phyloP scores from a whole-genome alignment of 2,113 vertebrate species.

The Thunnus thynnus region DNA sequence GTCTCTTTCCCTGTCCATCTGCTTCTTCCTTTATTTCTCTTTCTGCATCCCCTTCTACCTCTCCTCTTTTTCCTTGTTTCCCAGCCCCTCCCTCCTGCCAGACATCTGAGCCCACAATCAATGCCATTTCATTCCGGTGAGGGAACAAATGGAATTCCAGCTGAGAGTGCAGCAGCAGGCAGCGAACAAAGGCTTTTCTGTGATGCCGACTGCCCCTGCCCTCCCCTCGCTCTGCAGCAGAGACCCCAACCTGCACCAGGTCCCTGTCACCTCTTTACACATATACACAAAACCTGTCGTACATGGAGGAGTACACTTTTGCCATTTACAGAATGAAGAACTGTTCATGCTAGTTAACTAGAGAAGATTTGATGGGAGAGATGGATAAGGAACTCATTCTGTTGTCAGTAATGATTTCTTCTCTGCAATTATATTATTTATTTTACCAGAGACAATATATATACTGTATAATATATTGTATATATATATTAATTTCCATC shows the following conservation, averaged over 20 bases:
- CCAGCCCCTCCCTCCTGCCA: constrained; percentile 40
- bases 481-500: no score
- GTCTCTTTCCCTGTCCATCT: constrained; percentile 60
- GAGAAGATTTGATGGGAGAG: neutral
- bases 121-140: constrained; percentile 81
- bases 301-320: constrained; percentile 22
- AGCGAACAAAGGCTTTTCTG: constrained; percentile 69
- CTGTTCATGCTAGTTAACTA: constrained; percentile 8
- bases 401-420: neutral
- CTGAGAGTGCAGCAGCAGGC: constrained; percentile 68
- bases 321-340: constrained; percentile 20
- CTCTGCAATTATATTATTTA: neutral
- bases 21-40: constrained; percentile 37
- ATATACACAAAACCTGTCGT: constrained; percentile 13
- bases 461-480: no score
- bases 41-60: constrained; percentile 25
- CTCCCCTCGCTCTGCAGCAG: constrained; percentile 34
- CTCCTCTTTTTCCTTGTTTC: constrained; percentile 40
- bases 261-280: constrained; percentile 41
- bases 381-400: neutral
- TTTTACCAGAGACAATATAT: neutral
- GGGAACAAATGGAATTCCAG: constrained; percentile 83
- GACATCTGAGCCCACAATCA: constrained; percentile 84
- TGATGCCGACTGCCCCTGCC: constrained; percentile 24
- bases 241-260: constrained; percentile 38